Percentiles rank a stretch among this genome's conserved stretches.
These are phyloP conservation scores for Anthopleura sola DNA, from an alignment of 64 coral and sea anemone species.

Conservation along the genomic window DNA sequence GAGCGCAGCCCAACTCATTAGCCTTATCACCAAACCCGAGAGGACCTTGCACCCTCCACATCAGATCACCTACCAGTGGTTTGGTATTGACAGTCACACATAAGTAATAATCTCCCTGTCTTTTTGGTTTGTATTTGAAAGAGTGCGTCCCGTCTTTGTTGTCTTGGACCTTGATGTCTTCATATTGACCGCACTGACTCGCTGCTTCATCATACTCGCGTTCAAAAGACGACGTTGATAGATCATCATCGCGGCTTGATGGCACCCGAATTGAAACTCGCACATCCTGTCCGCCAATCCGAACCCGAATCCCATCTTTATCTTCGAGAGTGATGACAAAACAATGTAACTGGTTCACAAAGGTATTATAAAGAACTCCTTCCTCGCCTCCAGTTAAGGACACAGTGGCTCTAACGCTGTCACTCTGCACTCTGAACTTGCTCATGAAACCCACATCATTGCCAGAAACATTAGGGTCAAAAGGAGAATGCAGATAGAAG, in stretches of 20 bases:
- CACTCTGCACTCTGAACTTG: neutral
- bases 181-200: neutral
- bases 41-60: conserved; percentile 1
- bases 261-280: neutral
- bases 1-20: neutral
- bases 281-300: conserved; percentile 6
- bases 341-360: neutral
- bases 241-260: neutral
- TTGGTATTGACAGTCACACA: conserved; percentile 4
- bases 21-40: conserved; percentile 9
- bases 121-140: neutral
- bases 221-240: neutral
- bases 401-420: neutral
- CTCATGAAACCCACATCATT: neutral
- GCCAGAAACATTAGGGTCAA: neutral
- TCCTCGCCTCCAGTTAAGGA: neutral
- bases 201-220: neutral
- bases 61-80: neutral
- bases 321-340: conserved; percentile 21
- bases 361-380: conserved; percentile 13
- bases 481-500: conserved; percentile 10
- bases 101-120: conserved; percentile 4
- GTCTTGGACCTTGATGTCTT: conserved; percentile 2
- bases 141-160: conserved; percentile 14
- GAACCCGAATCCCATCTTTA: neutral